Evolutionary conservation across 64 coral and sea anemone genomes (phyloP).

Genomic region (Anthopleura sola): DNA sequence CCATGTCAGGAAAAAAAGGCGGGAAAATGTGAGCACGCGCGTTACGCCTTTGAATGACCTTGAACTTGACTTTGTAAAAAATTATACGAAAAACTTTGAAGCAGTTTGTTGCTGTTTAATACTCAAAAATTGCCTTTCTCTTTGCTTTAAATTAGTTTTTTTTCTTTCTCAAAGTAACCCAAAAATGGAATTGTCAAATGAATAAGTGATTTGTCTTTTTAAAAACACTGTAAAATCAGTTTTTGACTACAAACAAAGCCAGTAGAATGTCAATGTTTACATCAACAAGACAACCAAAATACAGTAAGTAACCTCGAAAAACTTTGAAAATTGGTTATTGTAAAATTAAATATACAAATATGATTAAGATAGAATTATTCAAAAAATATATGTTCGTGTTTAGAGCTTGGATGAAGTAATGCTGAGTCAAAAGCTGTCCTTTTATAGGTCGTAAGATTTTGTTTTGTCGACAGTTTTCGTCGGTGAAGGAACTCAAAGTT

Average conservation of each 20-base stretch:
- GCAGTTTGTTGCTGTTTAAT: neutral
- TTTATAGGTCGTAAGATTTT: too few species aligned
- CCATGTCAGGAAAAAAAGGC: too few species aligned
- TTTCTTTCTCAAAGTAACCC: neutral
- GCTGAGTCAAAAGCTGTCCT: too few species aligned
- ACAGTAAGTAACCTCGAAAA: conserved; percentile 45
- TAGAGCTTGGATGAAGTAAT: too few species aligned
- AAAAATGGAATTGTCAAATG: neutral
- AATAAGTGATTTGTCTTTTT: neutral
- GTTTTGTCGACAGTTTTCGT: too few species aligned
- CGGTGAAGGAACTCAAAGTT: too few species aligned
- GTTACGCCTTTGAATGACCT: neutral
- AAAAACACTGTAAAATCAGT: neutral
- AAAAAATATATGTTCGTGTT: neutral
- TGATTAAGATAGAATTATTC: neutral
- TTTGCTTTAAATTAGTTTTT: neutral
- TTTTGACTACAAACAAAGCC: neutral
- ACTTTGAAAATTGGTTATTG: too few species aligned
- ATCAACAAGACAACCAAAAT: conserved; percentile 50
- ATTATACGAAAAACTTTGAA: neutral
- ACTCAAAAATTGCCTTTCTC: neutral
- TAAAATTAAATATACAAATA: neutral
- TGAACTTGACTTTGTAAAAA: neutral
- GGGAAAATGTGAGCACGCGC: neutral
- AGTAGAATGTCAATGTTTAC: neutral